Evolutionary conservation across 2,888 invertebrate genomes (phyloP).

Genomic region (Teinopalpus imperialis): DNA sequence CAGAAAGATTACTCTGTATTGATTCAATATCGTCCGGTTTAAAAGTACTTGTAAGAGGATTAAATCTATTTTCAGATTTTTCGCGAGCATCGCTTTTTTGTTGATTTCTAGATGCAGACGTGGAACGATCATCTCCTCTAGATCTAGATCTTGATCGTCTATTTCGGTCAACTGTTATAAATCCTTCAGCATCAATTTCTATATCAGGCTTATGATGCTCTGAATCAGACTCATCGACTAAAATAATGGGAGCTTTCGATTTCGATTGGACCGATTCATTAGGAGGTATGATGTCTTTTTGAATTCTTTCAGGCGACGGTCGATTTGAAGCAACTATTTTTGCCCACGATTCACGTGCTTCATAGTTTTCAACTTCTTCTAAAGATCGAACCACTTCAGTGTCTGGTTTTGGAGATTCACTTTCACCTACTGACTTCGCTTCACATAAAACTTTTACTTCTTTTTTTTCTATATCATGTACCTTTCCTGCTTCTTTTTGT

Average conservation of each 20-base stretch:
- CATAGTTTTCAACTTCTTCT: conserved; percentile 24
- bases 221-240: conserved; percentile 58
- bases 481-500: conserved; percentile 4
- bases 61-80: conserved; percentile 61
- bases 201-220: conserved; percentile 47
- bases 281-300: conserved; percentile 38
- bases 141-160: conserved; percentile 80
- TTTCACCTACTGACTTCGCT: conserved; percentile 19
- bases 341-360: conserved; percentile 60
- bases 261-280: conserved; percentile 29
- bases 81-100: conserved; percentile 46
- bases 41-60: conserved; percentile 50
- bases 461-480: not conserved
- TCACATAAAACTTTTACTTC: conserved; percentile 15
- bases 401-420: conserved; percentile 10
- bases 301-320: conserved; percentile 54
- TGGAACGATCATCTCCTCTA: conserved; percentile 62
- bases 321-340: conserved; percentile 63
- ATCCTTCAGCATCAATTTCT: conserved; percentile 67
- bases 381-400: conserved; percentile 29
- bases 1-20: conserved; percentile 35
- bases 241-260: conserved; percentile 54
- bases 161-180: conserved; percentile 71
- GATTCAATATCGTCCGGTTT: conserved; percentile 46
- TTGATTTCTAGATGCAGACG: conserved; percentile 44